phyloP scores from a whole-genome alignment of 2,888 invertebrate species.

The Mylabris sibirica region DNA sequence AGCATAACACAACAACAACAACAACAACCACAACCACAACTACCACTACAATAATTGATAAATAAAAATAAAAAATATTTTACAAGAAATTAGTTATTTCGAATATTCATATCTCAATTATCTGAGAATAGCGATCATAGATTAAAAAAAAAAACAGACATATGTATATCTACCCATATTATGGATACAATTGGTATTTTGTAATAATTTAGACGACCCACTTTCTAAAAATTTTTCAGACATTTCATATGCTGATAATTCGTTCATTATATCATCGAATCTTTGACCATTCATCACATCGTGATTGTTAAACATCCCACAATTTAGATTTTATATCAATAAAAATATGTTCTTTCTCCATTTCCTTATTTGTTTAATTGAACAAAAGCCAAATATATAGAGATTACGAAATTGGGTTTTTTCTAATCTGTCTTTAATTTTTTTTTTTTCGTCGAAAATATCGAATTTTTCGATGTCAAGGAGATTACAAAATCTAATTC shows the following conservation, averaged over 20 bases:
- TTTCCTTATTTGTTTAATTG: no score
- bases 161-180: not conserved
- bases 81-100: no score
- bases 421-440: not conserved
- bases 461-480: constrained; percentile 13
- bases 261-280: constrained; percentile 1
- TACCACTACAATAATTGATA: not conserved
- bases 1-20: constrained; percentile 28
- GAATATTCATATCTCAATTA: not conserved
- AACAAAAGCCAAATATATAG: not conserved
- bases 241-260: constrained; percentile 1
- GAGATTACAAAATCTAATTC: not conserved
- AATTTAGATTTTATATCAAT: not conserved
- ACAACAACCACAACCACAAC: not conserved
- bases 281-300: not conserved
- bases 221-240: constrained; percentile 10
- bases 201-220: not conserved
- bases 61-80: not conserved
- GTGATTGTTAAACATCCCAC: constrained; percentile 3
- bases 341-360: not conserved
- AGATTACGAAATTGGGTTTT: constrained; percentile 7
- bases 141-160: not conserved
- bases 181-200: constrained; percentile 10
- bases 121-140: not conserved
- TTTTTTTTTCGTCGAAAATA: not conserved